Evolutionary conservation across 2,113 vertebrate species (phyloP).

Genomic region (Pionites leucogaster): DNA sequence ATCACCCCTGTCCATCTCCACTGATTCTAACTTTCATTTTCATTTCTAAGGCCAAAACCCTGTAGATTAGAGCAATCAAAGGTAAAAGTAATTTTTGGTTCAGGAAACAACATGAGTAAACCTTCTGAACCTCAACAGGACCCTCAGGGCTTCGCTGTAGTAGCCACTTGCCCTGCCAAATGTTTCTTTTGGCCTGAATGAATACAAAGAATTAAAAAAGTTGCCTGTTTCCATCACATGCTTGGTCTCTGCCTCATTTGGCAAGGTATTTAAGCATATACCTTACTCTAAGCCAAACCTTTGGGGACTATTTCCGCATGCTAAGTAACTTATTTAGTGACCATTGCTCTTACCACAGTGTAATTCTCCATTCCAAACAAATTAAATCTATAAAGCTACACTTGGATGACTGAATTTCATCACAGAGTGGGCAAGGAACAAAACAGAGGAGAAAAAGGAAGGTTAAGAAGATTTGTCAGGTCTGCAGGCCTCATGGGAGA

Average conservation of each 20-base stretch:
- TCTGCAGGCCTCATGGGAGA: neutral
- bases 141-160: neutral
- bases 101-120: neutral
- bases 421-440: neutral
- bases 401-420: rapidly evolving
- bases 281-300: neutral
- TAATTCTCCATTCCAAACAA: neutral
- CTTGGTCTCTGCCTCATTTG: neutral
- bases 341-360: neutral
- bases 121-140: neutral
- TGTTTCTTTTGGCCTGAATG: neutral
- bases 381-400: neutral
- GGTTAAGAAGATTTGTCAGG: neutral
- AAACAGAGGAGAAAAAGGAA: neutral
- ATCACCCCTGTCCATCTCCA: neutral
- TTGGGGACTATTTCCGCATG: neutral
- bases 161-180: neutral
- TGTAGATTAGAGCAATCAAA: neutral
- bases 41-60: neutral
- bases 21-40: neutral
- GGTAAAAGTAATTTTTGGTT: neutral
- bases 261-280: neutral
- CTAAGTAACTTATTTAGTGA: neutral
- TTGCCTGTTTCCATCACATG: neutral
- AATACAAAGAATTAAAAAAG: neutral